Percentiles rank a stretch among this genome's conserved stretches.
Conservation (phyloP, 2,113 vertebrate species). For the Carassius auratus region DNA sequence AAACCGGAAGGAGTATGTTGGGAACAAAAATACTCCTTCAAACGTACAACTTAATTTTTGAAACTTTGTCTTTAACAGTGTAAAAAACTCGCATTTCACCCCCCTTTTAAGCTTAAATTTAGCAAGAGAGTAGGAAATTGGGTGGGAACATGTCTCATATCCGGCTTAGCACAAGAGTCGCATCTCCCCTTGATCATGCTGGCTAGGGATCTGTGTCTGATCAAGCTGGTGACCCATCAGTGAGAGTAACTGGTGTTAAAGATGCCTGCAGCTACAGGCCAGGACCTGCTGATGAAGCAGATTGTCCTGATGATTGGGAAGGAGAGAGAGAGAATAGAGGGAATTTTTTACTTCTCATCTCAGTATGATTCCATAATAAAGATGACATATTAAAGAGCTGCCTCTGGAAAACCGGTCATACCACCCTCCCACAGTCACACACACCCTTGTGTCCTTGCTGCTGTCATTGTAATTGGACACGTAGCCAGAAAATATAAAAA, state of each 20-base stretch:
- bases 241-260: constrained; percentile 46
- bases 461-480: constrained; percentile 52
- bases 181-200: constrained; percentile 36
- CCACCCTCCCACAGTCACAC: neutral
- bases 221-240: constrained; percentile 33
- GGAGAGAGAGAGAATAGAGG: neutral
- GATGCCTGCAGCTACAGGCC: constrained; percentile 35
- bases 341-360: constrained; percentile 11
- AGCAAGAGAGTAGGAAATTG: neutral
- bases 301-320: constrained; percentile 23
- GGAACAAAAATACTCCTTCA: too few species aligned
- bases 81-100: too few species aligned
- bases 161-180: neutral
- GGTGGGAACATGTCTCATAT: neutral
- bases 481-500: constrained; percentile 64
- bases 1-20: too few species aligned
- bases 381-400: neutral
- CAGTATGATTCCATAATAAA: constrained; percentile 12
- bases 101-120: neutral
- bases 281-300: constrained; percentile 48
- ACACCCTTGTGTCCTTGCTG: constrained; percentile 31
- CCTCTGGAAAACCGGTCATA: constrained; percentile 10
- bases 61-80: too few species aligned
- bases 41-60: too few species aligned
- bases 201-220: constrained; percentile 32